Evolutionary conservation across 2,888 invertebrate genomes (phyloP).

Genomic region (Melieria picta): DNA sequence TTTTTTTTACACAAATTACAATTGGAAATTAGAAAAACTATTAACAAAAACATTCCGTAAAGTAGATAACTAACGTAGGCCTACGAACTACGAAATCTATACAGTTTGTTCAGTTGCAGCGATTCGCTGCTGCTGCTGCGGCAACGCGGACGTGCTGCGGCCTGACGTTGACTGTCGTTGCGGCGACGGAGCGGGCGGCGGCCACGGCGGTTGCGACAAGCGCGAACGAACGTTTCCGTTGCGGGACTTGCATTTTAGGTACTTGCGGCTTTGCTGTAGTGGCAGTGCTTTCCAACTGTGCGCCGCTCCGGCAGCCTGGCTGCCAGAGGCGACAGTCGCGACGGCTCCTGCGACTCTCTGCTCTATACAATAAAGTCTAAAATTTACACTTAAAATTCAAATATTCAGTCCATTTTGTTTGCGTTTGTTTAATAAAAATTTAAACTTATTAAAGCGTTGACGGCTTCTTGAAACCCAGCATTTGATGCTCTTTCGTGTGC

Average conservation of each 20-base stretch:
- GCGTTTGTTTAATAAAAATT: slow-evolving; percentile 54
- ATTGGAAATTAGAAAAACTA: neutral
- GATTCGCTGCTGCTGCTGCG: too few relatives aligned
- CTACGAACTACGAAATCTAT: slow-evolving; percentile 5
- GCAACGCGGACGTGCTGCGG: too few relatives aligned
- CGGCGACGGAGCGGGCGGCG: neutral
- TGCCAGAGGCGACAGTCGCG: slow-evolving; percentile 37
- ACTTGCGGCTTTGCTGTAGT: slow-evolving; percentile 3
- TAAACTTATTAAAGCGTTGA: slow-evolving; percentile 61
- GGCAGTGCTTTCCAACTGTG: slow-evolving; percentile 8
- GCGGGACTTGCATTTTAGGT: neutral
- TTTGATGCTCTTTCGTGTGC: slow-evolving; percentile 51
- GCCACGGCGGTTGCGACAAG: too few relatives aligned
- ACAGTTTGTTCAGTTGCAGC: slow-evolving; percentile 9
- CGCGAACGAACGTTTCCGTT: too few relatives aligned
- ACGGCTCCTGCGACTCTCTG: neutral
- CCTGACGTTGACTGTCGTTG: neutral
- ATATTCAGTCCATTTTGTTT: slow-evolving; percentile 64
- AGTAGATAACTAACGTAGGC: too few relatives aligned
- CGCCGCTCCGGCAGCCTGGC: slow-evolving; percentile 38
- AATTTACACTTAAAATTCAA: slow-evolving; percentile 64
- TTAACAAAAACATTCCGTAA: neutral
- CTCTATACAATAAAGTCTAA: slow-evolving; percentile 53
- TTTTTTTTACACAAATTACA: neutral
- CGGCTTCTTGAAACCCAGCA: slow-evolving; percentile 56